Base-by-base conservation (phyloP, 2,888 invertebrate species). In the Melangyna quadrimaculata region DNA sequence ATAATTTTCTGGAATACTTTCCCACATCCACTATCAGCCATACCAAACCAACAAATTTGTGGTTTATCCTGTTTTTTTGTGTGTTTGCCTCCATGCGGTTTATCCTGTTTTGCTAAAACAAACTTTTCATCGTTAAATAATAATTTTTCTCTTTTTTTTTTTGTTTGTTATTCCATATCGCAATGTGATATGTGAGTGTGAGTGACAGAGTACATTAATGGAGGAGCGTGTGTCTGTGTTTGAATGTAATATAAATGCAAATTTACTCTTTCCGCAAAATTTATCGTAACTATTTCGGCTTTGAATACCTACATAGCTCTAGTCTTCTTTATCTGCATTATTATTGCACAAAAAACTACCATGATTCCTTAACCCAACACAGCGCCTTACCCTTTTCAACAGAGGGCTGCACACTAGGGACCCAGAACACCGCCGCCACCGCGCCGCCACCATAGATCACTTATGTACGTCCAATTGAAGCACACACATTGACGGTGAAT, bases 191-290 rank as follows among this genome's bases (percentile, higher is more conserved):
- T 45, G 8, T 8, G 37, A 24, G 27, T 51, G 61, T 17, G 35
- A 48, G 70, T 45, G n/a, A n/a, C n/a, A n/a, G n/a, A n/a, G 40
- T 43, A 24, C 19, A 9, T 48, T 59, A 8, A 40, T 10, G 29
- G 14, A n/a, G 24, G 27, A n/a, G n/a, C n/a, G 51, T 57, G 6
- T 70, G 48, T 4, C 61, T 43, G 32, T 55, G 51, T 29, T 19
- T 22, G n/a, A 63, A 57, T 79, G 77, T 80, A 86, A 86, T 86
- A 86, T 86, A 86, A 77, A 86, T 86, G 81, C 86, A 81, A 86
- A 81, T 86, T 86, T 53, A 78, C 81, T 80, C 77, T 77, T 73
- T 69, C 81, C 67, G 35, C 67, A 69, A 81, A 75, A 81, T 86
- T 77, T 69, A 80, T 73, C 63, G 72, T 55, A 80, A 86, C 84